phyloP scores from a whole-genome alignment of 2,113 vertebrate species.

The Tichodroma muraria region DNA sequence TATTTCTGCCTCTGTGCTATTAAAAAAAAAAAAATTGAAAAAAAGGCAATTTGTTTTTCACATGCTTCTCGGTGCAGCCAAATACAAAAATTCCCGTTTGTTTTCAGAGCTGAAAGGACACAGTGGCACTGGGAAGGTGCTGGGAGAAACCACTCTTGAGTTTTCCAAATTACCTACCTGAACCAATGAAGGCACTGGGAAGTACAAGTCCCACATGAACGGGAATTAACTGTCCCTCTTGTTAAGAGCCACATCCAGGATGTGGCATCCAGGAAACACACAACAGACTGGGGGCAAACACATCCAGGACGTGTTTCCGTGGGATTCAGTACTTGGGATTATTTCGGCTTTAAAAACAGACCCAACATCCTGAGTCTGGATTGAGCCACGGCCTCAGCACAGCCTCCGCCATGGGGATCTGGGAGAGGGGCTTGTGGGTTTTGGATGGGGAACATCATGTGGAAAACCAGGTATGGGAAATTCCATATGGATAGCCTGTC shows the following conservation, averaged over 20 bases:
- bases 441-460: background rate
- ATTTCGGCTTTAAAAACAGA: background rate
- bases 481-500: background rate
- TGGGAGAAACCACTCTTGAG: background rate
- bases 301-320: background rate
- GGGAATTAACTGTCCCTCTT: background rate
- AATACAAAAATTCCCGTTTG: background rate
- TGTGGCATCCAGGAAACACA: background rate
- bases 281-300: background rate
- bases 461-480: background rate
- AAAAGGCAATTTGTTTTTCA: background rate
- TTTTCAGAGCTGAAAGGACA: background rate
- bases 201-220: fast-evolving
- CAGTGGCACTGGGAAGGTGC: background rate
- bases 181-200: background rate
- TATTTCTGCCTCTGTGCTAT: background rate
- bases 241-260: background rate
- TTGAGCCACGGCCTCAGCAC: background rate
- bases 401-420: fast-evolving
- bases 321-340: background rate
- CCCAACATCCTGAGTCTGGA: background rate
- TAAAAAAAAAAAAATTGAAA: background rate
- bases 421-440: background rate
- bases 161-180: background rate
- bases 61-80: background rate